Evolutionary conservation across 2,888 invertebrate species (phyloP), one percentile per base, ranked within the genome.

Genomic region (Zygothrica quintamaculata): DNA sequence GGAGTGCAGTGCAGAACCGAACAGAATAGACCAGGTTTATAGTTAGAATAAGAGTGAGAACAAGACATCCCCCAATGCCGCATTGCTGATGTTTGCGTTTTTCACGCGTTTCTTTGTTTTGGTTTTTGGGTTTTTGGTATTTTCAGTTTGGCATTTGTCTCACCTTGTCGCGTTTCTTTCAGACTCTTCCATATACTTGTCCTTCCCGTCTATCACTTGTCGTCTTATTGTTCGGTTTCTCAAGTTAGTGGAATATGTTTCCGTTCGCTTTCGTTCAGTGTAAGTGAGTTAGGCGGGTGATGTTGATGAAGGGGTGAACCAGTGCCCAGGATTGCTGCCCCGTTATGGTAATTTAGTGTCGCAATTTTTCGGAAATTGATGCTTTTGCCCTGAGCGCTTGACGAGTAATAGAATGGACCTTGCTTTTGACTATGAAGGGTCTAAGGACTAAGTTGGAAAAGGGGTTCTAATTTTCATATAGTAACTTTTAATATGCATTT

Each of bases 281-380:
- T 13, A 37, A 18, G 18, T 34, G 61, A 22, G 12, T n/a, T 39
- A 12, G 39, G 13, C 1, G 16, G 34, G 44, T 8, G 18, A 8
- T 9, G 7, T n/a, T 1, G 29, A 5, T 9, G n/a, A 29, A 13
- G 11, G 36, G 15, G 1, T 12, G 16, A 39, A 9, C 31, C 9
- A 9, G 3, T 31, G n/a, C 12, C 16, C 11, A 11, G 48, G 46
- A 40, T 57, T 50, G 40, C 37, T 40, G 55, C 58, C 70, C 73
- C 75, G 78, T 87, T 88, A 88, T 88, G 88, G 79, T 89, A 89
- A 88, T 88, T 89, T 88, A 88, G 77, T 85, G 78, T 72, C 68
- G 88, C 78, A 88, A 89, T 88, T 88, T 87, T 82, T 81, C 48
- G 80, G 75, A 87, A 88, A 89, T 88, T 88, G 88, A 89, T 87